These are phyloP conservation scores for Myotis daubentonii DNA, from an alignment of 2,797 vertebrate species.

Conservation along the genomic window DNA sequence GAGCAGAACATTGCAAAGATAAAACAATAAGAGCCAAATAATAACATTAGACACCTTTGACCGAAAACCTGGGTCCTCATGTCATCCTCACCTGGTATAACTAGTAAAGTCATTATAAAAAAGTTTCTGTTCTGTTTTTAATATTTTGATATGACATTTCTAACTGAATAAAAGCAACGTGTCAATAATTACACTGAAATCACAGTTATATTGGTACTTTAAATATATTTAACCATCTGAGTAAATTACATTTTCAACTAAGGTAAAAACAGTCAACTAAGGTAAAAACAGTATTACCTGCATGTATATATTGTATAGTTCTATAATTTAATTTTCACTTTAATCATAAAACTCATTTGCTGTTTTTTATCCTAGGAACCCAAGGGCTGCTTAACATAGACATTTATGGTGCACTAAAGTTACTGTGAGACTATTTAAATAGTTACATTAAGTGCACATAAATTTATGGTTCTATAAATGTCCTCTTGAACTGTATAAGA, in stretches of 20 bases:
- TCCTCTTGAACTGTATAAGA: not conserved
- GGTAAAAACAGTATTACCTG: not conserved
- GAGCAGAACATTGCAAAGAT: not conserved
- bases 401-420: slow-evolving; percentile 53
- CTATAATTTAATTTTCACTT: slow-evolving; percentile 50
- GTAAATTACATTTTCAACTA: not conserved
- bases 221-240: not conserved
- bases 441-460: slow-evolving; percentile 33
- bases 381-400: slow-evolving; percentile 46
- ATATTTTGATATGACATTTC: not conserved
- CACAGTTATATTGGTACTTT: not conserved
- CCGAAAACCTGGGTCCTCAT: not conserved
- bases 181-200: not conserved
- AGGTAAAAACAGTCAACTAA: slow-evolving; percentile 4
- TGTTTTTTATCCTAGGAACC: slow-evolving; percentile 30
- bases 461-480: slow-evolving; percentile 56
- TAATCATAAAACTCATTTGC: slow-evolving; percentile 52
- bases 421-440: slow-evolving; percentile 24
- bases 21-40: not conserved
- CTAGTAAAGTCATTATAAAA: not conserved
- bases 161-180: not conserved
- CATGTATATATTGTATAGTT: not conserved
- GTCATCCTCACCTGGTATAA: not conserved
- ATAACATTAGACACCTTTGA: not conserved
- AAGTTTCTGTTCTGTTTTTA: slow-evolving; percentile 6